A percentile compares a stretch with the other conserved stretches of the same genome.
phyloP scores from a whole-genome alignment of 2,797 vertebrate genomes.

The Orientallactaga sibirica region DNA sequence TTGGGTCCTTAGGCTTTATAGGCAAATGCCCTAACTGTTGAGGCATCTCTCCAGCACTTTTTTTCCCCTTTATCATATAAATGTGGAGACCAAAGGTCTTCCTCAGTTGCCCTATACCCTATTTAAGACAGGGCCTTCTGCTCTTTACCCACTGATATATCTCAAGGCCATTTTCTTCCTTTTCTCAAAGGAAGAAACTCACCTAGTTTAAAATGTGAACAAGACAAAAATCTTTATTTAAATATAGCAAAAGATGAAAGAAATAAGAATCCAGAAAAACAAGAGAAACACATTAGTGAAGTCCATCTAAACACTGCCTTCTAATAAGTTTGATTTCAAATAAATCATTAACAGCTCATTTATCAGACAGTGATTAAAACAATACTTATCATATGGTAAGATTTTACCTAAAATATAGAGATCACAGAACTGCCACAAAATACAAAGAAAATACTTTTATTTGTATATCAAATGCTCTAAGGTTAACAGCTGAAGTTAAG shows the following conservation, averaged over 20 bases:
- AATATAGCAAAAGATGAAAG: background rate
- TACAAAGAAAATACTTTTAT: conserved; percentile 84
- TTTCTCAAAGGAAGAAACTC: conserved; percentile 14
- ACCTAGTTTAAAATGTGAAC: conserved; percentile 21
- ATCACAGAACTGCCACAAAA: conserved; percentile 74
- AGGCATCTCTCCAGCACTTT: no score
- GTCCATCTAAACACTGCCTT: background rate
- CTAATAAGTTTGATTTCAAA: conserved; percentile 40
- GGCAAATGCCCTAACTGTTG: no score
- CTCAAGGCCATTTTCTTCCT: background rate
- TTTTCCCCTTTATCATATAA: no score
- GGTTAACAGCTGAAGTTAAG: conserved; percentile 62
- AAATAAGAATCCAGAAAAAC: background rate
- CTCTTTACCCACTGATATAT: no score
- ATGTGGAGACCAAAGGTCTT: no score
- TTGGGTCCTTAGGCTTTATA: no score
- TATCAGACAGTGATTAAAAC: conserved; percentile 12
- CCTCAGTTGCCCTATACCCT: no score
- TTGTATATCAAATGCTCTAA: conserved; percentile 78
- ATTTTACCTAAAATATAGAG: conserved; percentile 14
- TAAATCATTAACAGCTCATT: conserved; percentile 15
- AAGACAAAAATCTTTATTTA: conserved; percentile 47
- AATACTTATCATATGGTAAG: background rate
- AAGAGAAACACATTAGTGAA: conserved; percentile 1
- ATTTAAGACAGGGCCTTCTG: no score